Percentiles rank a stretch among this genome's conserved stretches.
These are phyloP conservation scores for Macquaria ambigua DNA, from an alignment of 2,113 vertebrate species.

Conservation along the genomic window DNA sequence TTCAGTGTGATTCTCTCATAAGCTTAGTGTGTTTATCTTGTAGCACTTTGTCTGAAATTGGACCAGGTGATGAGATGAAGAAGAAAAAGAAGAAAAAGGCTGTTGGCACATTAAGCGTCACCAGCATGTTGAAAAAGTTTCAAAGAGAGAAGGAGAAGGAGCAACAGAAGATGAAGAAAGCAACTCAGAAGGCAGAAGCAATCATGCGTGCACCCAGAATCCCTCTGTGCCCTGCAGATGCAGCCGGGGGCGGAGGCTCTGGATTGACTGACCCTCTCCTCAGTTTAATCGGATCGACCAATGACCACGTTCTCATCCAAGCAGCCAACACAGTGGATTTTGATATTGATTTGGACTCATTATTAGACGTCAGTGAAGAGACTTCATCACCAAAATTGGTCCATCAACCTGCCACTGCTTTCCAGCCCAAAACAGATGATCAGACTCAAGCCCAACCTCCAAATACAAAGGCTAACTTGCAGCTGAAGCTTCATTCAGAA, in stretches of 20 bases:
- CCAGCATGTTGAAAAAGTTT: slow-evolving; percentile 94
- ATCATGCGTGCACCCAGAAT: neutral
- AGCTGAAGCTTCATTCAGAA: slow-evolving; percentile 15
- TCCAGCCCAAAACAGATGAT: neutral
- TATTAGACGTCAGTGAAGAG: slow-evolving; percentile 83
- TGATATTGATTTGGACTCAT: slow-evolving; percentile 89
- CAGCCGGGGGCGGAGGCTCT: slow-evolving; percentile 57
- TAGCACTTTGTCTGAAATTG: slow-evolving; percentile 77
- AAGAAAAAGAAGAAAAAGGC: slow-evolving; percentile 90
- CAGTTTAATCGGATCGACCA: slow-evolving; percentile 87
- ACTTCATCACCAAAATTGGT: neutral
- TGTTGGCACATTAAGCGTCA: slow-evolving; percentile 85
- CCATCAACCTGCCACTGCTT: slow-evolving; percentile 21
- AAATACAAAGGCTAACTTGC: neutral
- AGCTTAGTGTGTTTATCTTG: neutral
- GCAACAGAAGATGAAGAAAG: slow-evolving; percentile 76
- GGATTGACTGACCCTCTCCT: slow-evolving; percentile 86
- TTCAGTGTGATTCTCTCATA: neutral
- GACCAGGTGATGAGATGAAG: slow-evolving; percentile 67
- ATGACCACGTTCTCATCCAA: slow-evolving; percentile 89
- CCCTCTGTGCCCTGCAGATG: slow-evolving; percentile 66
- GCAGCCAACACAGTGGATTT: slow-evolving; percentile 89
- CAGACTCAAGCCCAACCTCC: neutral
- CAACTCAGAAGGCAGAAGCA: neutral
- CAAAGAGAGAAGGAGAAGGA: slow-evolving; percentile 90